These are phyloP conservation scores for Drosophila littoralis DNA, from an alignment of 1,140 invertebrate species.

Conservation along the genomic window DNA sequence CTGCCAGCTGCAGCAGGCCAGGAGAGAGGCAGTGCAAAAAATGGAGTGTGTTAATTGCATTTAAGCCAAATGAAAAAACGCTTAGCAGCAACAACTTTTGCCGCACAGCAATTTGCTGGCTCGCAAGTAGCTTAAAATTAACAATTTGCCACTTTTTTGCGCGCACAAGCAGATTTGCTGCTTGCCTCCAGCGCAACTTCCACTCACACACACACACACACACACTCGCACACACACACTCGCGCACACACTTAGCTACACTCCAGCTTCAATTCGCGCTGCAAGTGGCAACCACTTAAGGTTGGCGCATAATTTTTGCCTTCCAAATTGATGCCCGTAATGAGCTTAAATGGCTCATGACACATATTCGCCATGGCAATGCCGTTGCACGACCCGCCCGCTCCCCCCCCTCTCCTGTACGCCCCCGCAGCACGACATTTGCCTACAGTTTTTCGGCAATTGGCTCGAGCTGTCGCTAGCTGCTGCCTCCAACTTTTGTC, in stretches of 20 bases:
- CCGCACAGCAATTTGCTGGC: constrained; percentile 15
- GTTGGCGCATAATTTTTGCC: constrained; percentile 67
- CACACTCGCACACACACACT: neutral
- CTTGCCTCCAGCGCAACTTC: constrained; percentile 4
- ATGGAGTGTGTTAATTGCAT: constrained; percentile 31
- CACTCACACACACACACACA: constrained; percentile 23
- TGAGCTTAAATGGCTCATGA: constrained; percentile 84
- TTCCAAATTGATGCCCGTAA: constrained; percentile 82
- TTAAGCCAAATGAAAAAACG: constrained; percentile 32
- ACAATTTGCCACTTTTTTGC: constrained; percentile 76
- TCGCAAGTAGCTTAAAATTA: constrained; percentile 74
- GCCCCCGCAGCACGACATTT: constrained; percentile 13
- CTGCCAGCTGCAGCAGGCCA: constrained; percentile 9
- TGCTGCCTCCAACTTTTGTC: constrained; percentile 1
- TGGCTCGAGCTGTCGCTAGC: constrained; percentile 1
- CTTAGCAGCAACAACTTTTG: constrained; percentile 37
- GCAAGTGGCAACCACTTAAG: constrained; percentile 64
- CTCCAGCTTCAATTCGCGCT: constrained; percentile 27
- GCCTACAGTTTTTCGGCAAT: constrained; percentile 28
- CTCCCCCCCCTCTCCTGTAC: neutral
- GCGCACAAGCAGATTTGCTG: constrained; percentile 53
- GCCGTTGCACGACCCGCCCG: constrained; percentile 13
- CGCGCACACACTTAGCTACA: neutral
- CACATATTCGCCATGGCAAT: constrained; percentile 62
- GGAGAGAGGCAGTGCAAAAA: neutral